phyloP scores from a whole-genome alignment of 2,797 vertebrate genomes.

The Neosilurus mollespiculum region DNA sequence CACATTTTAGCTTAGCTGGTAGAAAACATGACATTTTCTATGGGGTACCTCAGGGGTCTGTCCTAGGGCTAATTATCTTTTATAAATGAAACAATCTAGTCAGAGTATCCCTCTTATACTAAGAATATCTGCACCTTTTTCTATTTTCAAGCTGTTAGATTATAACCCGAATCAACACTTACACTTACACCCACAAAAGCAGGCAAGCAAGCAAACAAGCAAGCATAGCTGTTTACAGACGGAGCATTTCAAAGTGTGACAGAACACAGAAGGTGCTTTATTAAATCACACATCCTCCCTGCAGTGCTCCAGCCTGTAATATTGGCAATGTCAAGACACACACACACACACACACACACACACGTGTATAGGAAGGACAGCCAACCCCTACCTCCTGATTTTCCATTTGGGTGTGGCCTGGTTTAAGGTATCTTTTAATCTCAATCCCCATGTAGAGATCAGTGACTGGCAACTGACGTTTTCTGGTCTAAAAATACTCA shows the following conservation, averaged over 20 bases:
- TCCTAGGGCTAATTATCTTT: not conserved
- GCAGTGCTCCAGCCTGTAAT: constrained; percentile 37
- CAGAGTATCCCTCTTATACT: not conserved
- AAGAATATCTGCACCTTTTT: not conserved
- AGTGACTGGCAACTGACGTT: constrained; percentile 29
- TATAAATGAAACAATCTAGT: not conserved
- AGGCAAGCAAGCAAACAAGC: constrained; percentile 33
- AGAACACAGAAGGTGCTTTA: constrained; percentile 50
- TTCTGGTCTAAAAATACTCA: constrained; percentile 42
- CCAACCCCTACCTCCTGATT: constrained; percentile 35
- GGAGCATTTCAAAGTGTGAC: constrained; percentile 35
- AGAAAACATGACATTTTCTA: not conserved
- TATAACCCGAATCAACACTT: not conserved
- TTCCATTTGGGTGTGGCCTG: constrained; percentile 40
- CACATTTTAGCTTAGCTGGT: not conserved
- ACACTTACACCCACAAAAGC: not conserved
- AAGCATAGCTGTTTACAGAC: constrained; percentile 34
- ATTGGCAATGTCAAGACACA: constrained; percentile 27
- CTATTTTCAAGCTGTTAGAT: not conserved
- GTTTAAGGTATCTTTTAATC: constrained; percentile 33
- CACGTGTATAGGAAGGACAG: constrained; percentile 9
- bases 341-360: constrained; percentile 34
- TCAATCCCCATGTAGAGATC: constrained; percentile 9
- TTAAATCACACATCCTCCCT: constrained; percentile 43
- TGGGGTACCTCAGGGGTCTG: not conserved